Percentiles rank a stretch among this genome's conserved stretches.
Evolutionary conservation across 2,888 invertebrate genomes (phyloP).

Genomic region (Dolichopus griseipennis): DNA sequence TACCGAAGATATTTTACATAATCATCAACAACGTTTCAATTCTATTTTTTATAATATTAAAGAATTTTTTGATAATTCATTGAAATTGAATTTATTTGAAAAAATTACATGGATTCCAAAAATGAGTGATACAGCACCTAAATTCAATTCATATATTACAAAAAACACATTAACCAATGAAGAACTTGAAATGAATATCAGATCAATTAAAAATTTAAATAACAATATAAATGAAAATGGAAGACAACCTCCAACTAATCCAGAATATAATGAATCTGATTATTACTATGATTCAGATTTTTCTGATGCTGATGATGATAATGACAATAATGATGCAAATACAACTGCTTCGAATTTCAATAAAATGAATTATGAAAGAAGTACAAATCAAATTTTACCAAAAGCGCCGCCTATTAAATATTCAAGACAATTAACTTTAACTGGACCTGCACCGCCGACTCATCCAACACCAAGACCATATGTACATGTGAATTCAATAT

Average conservation of each 20-base stretch:
- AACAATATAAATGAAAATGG: background rate
- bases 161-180: no score
- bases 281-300: constrained; percentile 3
- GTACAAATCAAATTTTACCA: background rate
- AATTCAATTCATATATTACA: no score
- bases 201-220: background rate
- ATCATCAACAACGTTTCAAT: no score
- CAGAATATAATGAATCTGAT: background rate
- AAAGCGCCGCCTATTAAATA: background rate
- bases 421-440: background rate
- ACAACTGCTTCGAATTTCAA: background rate
- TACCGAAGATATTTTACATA: no score
- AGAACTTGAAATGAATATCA: no score
- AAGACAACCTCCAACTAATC: background rate
- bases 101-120: no score
- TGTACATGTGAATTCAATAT: no score
- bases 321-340: background rate
- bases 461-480: background rate
- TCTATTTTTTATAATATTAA: no score
- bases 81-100: no score
- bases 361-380: no score
- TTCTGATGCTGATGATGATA: background rate
- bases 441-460: background rate
- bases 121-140: no score
- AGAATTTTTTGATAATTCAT: no score